These are phyloP conservation scores for Palythoa grandiflora DNA, from an alignment of 92 coral and sea anemone genomes.

Conservation along the genomic window DNA sequence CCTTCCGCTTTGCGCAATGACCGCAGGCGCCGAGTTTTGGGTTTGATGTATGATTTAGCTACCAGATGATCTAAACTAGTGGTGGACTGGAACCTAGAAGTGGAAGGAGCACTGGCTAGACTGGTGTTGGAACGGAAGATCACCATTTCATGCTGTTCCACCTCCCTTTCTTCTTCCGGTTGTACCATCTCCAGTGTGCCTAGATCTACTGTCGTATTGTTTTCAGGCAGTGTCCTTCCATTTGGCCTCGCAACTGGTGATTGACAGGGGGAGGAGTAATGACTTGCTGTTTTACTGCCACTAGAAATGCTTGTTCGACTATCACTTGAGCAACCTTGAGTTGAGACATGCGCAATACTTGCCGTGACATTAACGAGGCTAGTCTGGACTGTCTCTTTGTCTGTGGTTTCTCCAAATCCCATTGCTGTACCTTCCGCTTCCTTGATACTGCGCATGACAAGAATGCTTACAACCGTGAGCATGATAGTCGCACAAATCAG, in stretches of 20 bases:
- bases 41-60: conserved; percentile 71
- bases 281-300: conserved; percentile 46
- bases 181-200: background rate
- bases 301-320: conserved; percentile 41
- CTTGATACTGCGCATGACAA: conserved; percentile 70
- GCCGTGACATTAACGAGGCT: conserved; percentile 71
- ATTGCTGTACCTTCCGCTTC: conserved; percentile 81
- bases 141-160: conserved; percentile 66
- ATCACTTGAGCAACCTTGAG: conserved; percentile 60
- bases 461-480: conserved; percentile 69
- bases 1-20: conserved; percentile 81
- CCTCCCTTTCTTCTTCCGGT: conserved; percentile 41
- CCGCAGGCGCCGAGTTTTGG: conserved; percentile 76
- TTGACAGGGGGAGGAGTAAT: conserved; percentile 34
- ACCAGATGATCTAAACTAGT: conserved; percentile 84
- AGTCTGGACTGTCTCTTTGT: conserved; percentile 79
- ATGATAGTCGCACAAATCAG: conserved; percentile 74
- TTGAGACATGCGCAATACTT: conserved; percentile 82
- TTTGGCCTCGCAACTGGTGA: conserved; percentile 25
- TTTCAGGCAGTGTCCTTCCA: conserved; percentile 4
- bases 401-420: conserved; percentile 81
- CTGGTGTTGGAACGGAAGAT: conserved; percentile 70
- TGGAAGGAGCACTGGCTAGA: conserved; percentile 68
- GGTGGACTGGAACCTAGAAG: conserved; percentile 69
- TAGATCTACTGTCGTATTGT: background rate